Base-by-base conservation (phyloP, 2,888 invertebrate genomes). In the Galerucella calmariensis region DNA sequence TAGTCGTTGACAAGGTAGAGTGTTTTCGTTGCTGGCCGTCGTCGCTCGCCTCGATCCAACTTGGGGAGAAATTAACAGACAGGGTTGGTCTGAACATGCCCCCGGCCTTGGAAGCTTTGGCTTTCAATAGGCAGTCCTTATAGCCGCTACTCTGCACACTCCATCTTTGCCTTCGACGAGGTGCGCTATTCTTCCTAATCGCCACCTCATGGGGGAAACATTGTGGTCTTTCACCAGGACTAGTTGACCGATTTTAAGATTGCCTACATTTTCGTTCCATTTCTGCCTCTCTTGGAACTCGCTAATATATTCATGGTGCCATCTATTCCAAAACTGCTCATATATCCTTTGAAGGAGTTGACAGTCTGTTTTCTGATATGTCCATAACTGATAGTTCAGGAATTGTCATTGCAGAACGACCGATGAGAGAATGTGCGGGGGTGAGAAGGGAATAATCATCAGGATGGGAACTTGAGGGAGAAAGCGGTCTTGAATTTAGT, bases 401-500 rank as follows among this genome's bases (percentile, higher is more conserved):
- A 5, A 80, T 8, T n/a, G 79, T 20, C 75, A 81, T 74, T 9
- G 81, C 53, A 41, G 80, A 27, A 48, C 76, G 67, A 16, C 81
- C 81, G 63, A 83, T 81, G 9, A 84, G 75, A 69, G 85, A 84
- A 73, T 84, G 84, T 35, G n/a, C n/a, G n/a, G n/a, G n/a, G n/a
- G n/a, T n/a, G n/a, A 1, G 27, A 6, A 78, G 72, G 51, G 61
- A 71, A 16, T 80, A 63, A 69, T 84, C 82, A 62, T 78, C 78
- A 6, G 84, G 83, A 76, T 84, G 82, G 24, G 73, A 61, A 8
- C 81, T 80, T 2, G 83, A 10, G 2, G 82, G 80, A n/a, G 72
- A 75, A 10, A 85, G 66, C 1, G 84, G 85, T 53, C 85, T 66
- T 2, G 83, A 85, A 75, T 85, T 86, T 35, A 85, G 5, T 35